Evolutionary conservation across 2,113 vertebrate genomes (phyloP), one percentile per base, ranked within the genome.

Genomic region (Peromyscus californicus): DNA sequence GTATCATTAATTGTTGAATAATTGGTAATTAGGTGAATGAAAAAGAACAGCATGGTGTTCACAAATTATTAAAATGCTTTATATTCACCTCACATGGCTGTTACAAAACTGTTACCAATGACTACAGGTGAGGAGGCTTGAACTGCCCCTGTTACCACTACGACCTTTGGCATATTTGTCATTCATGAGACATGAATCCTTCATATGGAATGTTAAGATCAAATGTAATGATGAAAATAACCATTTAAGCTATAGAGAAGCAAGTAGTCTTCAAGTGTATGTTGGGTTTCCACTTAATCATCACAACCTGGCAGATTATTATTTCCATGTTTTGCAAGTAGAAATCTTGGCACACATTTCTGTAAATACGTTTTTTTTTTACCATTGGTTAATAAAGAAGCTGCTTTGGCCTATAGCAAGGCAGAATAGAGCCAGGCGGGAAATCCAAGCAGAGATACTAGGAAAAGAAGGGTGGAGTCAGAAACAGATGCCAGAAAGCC

Each of bases 31-130:
- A 65, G 24, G 8, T 59, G 15, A 79, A 79, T 59, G 45, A 85
- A 26, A 65, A 85, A 33, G 39, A 33, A 45, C 16, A 65, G 51
- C 36, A 70, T 42, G 5, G 24, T 24, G 7, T 17, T 75, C 36
- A 87, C 63, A 90, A 92, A 75, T 91, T 84, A 94, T 75, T 70
- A 92, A 90, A 51, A 16, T 95, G 84, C 87, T 75, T 84, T 92
- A 61, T 15, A 88, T 65, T 82, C 11, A 31, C 89, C 70, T 69
- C 16, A 89, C 67, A 69, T 11, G 88, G 3, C 51, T 85, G 33
- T 90, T 90, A 87, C 54, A 95, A 97, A 95, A 93, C 65, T 57
- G 15, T n/a, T 54, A 96, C 7, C 0, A 69, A 31, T 82, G 67
- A 91, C 76, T 97, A 78, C 91, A 76, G 69, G 59, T 54, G 72